These are phyloP conservation scores for Agapostemon virescens DNA, from an alignment of 2,888 invertebrate genomes.

Conservation along the genomic window DNA sequence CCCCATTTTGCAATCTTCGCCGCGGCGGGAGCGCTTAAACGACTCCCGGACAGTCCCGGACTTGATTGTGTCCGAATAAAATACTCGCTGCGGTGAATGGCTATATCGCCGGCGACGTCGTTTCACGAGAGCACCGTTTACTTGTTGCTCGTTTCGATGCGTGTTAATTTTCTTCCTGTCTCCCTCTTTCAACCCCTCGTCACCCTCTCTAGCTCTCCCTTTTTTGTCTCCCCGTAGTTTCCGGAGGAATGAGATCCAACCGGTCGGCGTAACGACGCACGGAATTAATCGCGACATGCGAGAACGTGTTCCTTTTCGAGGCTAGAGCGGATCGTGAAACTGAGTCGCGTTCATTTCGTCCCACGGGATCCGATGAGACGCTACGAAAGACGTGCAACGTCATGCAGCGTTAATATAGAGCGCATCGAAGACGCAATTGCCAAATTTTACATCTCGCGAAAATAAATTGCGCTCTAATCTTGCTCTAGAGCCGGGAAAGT, in stretches of 20 bases:
- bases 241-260: not conserved
- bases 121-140: constrained; percentile 6
- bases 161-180: constrained; percentile 35
- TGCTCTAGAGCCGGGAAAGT: too few species aligned
- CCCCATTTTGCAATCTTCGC: constrained; percentile 44
- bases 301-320: not conserved
- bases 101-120: not conserved
- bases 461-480: too few species aligned
- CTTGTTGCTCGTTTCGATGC: constrained; percentile 47
- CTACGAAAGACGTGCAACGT: not conserved
- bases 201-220: not conserved
- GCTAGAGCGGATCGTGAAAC: not conserved
- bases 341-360: not conserved
- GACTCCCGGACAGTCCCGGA: constrained; percentile 15
- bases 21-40: constrained; percentile 32
- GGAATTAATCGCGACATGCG: not conserved
- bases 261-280: not conserved
- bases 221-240: not conserved
- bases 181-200: not conserved
- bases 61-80: constrained; percentile 49
- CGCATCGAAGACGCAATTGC: not conserved
- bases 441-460: too few species aligned
- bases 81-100: constrained; percentile 9
- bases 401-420: too few species aligned
- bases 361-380: not conserved